phyloP scores from a whole-genome alignment of 2,888 invertebrate genomes.

The Aphidoletes aphidimyza region DNA sequence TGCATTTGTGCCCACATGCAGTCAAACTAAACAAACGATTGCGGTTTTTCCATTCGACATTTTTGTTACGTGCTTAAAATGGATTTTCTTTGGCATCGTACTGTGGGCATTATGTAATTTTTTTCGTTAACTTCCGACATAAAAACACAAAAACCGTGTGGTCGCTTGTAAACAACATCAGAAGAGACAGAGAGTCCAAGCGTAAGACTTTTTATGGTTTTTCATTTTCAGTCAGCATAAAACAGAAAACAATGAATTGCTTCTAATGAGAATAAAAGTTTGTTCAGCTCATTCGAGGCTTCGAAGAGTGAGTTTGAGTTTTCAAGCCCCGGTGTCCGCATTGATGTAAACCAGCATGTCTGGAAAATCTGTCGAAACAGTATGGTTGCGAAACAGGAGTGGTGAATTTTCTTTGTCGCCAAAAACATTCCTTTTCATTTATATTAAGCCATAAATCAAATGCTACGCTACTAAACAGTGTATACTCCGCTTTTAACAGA shows the following conservation, averaged over 20 bases:
- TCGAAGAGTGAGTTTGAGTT: neutral
- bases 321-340: too few species aligned
- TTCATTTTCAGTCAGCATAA: too few species aligned
- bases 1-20: constrained; percentile 18
- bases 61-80: neutral
- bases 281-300: neutral
- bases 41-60: neutral
- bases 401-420: constrained; percentile 16
- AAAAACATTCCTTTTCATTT: neutral
- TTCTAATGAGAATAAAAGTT: constrained; percentile 11
- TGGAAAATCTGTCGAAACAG: neutral
- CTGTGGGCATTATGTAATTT: too few species aligned
- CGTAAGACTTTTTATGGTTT: too few species aligned
- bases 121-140: too few species aligned
- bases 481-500: too few species aligned
- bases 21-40: neutral
- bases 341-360: neutral
- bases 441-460: constrained; percentile 11
- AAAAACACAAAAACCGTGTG: too few species aligned
- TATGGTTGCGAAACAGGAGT: neutral
- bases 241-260: too few species aligned
- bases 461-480: neutral
- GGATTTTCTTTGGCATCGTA: too few species aligned
- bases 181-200: too few species aligned
- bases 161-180: too few species aligned